Evolutionary conservation across 2,113 vertebrate genomes (phyloP).

Genomic region (Tyrannus savana): DNA sequence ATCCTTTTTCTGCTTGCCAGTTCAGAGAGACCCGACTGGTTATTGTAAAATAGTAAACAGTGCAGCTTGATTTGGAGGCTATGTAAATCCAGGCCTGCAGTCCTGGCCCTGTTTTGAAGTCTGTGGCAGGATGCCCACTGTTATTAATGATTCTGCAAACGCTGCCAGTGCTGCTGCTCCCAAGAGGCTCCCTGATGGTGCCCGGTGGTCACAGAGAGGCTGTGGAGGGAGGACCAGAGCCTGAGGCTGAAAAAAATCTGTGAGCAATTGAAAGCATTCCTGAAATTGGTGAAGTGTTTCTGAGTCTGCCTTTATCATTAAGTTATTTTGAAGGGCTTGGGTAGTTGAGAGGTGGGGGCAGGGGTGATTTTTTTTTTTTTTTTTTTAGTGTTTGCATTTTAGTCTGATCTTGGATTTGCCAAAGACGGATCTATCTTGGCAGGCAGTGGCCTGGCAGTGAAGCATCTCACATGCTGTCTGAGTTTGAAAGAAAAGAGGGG

Average conservation of each 20-base stretch:
- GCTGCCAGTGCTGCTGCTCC: constrained; percentile 5
- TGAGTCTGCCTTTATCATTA: constrained; percentile 72
- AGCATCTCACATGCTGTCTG: constrained; percentile 48
- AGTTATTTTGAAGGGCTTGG: constrained; percentile 60
- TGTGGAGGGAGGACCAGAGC: not conserved
- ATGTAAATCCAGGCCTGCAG: not conserved
- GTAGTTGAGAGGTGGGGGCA: not conserved
- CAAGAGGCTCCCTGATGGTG: not conserved
- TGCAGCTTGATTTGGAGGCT: not conserved
- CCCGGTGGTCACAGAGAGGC: accelerated
- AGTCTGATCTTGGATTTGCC: constrained; percentile 51
- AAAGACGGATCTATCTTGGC: constrained; percentile 63
- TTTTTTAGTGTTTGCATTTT: constrained; percentile 17
- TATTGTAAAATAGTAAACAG: constrained; percentile 14
- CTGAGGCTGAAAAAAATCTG: not conserved
- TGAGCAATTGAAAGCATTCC: constrained; percentile 47
- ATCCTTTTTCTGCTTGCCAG: not conserved
- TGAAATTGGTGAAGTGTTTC: constrained; percentile 65
- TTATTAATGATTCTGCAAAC: not conserved
- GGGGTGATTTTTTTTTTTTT: not conserved
- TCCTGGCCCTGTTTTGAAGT: not conserved
- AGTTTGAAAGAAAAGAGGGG: not conserved
- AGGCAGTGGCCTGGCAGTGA: constrained; percentile 43
- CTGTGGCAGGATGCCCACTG: constrained; percentile 20
- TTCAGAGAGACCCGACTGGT: not conserved